Evolutionary conservation across 2,888 invertebrate genomes (phyloP), one percentile per base, ranked within the genome.

Genomic region (Prosapia bicincta): DNA sequence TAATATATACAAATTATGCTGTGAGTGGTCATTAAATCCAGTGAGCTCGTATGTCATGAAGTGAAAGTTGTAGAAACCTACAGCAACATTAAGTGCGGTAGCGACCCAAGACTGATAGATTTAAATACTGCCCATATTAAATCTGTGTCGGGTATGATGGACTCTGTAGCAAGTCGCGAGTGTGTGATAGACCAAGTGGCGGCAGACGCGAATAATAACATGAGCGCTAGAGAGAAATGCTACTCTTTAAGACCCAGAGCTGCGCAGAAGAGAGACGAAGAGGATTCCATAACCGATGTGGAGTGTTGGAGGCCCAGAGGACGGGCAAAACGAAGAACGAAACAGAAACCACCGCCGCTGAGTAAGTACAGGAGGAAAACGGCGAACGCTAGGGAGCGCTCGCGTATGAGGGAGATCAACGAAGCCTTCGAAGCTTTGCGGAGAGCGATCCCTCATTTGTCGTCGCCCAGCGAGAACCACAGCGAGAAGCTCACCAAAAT

Each of bases 301-400:
- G 76, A 77, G 83, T 83, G 77, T 84, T 81, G 43, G 84, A 81
- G 78, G 84, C 81, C 67, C 84, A 81, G 70, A 81, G 83, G 70
- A 82, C 83, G 74, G 81, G 30, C 81, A 83, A 69, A 83, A 83
- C 72, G 68, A 26, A 80, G 54, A 81, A 84, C 85, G 9, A 87
- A 86, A 81, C 83, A 84, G 81, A 88, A 83, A 86, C 92, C 92
- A 73, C 92, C 93, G 15, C 90, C 90, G 9, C 88, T 96, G 80
- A 95, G 95, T 87, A 96, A 96, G 85, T 96, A 96, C 86, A 87
- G 96, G 30, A 88, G 96, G 81, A 94, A 94, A 87, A 95, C 95
- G 0, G 96, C 96, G 13, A 96, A 96, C 86, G 94, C 95, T 0
- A 86, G 96, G 30, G 96, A 96, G 83, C 85, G 96, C 28, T 92